phyloP scores from a whole-genome alignment of 2,113 vertebrate genomes.

The Vidua chalybeata region DNA sequence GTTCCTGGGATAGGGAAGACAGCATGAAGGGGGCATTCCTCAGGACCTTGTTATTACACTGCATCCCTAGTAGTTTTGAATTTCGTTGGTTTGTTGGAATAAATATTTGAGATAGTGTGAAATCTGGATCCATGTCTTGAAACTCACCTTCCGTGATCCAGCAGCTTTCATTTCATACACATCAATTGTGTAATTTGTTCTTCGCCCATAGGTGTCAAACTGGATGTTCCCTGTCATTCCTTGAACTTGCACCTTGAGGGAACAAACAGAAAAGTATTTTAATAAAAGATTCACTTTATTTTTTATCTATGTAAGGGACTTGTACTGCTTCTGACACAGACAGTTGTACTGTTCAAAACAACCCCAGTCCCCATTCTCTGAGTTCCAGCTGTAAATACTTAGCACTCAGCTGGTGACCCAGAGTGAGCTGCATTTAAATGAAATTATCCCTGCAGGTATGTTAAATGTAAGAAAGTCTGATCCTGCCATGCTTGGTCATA shows the following conservation, averaged over 20 bases:
- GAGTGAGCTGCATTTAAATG: neutral
- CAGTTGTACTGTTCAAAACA: neutral
- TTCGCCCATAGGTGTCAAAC: constrained; percentile 96
- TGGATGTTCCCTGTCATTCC: constrained; percentile 99
- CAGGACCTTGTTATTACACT: neutral
- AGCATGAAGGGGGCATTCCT: neutral
- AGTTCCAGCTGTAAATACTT: neutral
- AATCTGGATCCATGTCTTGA: neutral
- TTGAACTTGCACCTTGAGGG: constrained; percentile 90
- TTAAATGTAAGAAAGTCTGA: neutral
- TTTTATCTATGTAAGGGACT: neutral
- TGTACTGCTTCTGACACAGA: neutral
- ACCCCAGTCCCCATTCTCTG: neutral
- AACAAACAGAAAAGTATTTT: constrained; percentile 40
- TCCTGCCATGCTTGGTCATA: neutral
- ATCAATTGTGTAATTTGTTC: constrained; percentile 97
- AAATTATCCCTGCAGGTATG: neutral
- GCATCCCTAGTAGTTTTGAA: neutral
- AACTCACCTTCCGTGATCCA: constrained; percentile 92
- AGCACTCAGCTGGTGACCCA: neutral
- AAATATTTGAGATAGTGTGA: neutral
- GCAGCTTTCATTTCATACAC: constrained; percentile 95
- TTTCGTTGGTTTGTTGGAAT: neutral
- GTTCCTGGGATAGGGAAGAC: neutral
- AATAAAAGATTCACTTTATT: neutral